These are phyloP conservation scores for Cerastis leucographa DNA, from an alignment of 2,888 invertebrate genomes.

Conservation along the genomic window DNA sequence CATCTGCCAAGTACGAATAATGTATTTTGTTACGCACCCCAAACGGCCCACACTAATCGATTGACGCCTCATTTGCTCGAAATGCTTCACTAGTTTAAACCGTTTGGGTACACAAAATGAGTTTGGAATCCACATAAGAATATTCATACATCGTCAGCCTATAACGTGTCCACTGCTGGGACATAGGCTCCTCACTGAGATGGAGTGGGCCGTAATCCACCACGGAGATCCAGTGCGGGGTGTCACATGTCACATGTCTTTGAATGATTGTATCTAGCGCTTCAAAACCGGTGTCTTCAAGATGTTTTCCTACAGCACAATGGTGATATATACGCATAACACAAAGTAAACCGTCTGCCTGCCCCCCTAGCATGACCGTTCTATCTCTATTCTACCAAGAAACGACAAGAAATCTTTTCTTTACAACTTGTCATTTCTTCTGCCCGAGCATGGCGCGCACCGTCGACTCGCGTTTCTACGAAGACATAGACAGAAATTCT, in stretches of 20 bases:
- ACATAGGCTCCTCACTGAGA: neutral
- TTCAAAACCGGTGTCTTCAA: neutral
- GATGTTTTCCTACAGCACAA: neutral
- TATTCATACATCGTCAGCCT: neutral
- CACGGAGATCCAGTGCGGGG: neutral
- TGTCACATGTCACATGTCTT: neutral
- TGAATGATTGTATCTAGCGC: neutral
- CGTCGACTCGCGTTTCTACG: no score
- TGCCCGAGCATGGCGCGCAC: no score
- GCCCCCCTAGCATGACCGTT: no score
- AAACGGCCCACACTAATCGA: conserved; percentile 7
- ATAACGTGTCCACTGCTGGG: neutral
- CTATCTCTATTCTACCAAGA: no score
- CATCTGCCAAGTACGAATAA: neutral
- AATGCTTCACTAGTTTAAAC: neutral
- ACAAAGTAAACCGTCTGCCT: neutral
- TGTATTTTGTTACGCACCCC: conserved; percentile 6
- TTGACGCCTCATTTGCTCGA: conserved; percentile 22
- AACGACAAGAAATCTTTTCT: no score
- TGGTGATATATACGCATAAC: neutral
- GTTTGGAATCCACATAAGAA: neutral
- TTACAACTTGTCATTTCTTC: no score
- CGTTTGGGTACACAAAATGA: neutral
- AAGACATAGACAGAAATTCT: no score
- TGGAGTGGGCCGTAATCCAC: neutral